These are phyloP conservation scores for Phaetusa simplex DNA, from an alignment of 2,113 vertebrate genomes.

Conservation along the genomic window DNA sequence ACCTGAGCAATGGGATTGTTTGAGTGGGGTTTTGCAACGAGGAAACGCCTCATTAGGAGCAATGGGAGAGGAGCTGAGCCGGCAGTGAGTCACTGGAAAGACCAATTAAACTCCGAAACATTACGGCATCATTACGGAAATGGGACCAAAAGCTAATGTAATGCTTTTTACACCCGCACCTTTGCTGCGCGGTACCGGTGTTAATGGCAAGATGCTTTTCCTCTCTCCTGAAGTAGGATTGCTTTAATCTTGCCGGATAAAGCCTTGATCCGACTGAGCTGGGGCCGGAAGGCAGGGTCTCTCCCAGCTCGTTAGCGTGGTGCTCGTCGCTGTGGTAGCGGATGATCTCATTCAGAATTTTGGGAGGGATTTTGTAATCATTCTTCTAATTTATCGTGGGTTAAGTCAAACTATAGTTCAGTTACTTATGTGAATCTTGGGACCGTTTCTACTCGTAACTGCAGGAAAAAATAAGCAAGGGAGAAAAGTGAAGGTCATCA, in stretches of 20 bases:
- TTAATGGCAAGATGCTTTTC: rapidly evolving
- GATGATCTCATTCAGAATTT: neutral
- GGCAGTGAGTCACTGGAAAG: neutral
- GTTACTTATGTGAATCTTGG: neutral
- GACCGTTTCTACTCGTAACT: neutral
- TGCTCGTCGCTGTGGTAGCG: neutral
- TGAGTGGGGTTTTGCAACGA: neutral
- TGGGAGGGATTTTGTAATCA: neutral
- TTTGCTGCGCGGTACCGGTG: rapidly evolving
- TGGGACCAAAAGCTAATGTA: too few species aligned
- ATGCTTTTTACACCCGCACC: rapidly evolving
- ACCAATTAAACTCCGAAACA: neutral
- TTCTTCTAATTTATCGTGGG: neutral
- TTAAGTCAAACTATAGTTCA: neutral
- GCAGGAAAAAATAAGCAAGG: neutral
- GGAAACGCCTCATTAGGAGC: neutral
- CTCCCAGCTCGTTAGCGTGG: neutral
- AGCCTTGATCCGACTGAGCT: neutral
- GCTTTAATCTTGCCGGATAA: neutral
- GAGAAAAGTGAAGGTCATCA: neutral
- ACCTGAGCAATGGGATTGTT: too few species aligned
- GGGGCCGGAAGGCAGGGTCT: neutral
- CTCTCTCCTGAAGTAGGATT: too few species aligned
- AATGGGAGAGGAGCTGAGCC: neutral
- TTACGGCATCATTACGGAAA: rapidly evolving